phyloP scores from a whole-genome alignment of 2,888 invertebrate species.

The Xylota sylvarum region DNA sequence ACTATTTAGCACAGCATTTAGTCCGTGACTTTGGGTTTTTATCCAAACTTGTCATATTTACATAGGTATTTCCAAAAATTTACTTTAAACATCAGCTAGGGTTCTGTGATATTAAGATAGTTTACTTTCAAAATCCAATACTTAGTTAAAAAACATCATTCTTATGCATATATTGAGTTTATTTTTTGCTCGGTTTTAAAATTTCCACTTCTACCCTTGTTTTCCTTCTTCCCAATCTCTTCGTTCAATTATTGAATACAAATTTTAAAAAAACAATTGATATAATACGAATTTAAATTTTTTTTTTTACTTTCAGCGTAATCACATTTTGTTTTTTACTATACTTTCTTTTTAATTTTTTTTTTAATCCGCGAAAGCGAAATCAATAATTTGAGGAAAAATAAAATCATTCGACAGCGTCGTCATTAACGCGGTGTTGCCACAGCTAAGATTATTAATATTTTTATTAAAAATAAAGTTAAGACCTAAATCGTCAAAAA shows the following conservation, averaged over 20 bases:
- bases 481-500: conserved; percentile 72
- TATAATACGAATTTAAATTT: conserved; percentile 1
- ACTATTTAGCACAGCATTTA: no score
- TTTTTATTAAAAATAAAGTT: conserved; percentile 73
- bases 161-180: neutral
- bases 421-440: conserved; percentile 62
- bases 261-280: neutral
- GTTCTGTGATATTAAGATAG: no score
- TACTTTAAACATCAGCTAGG: no score
- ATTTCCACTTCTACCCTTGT: neutral
- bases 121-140: no score
- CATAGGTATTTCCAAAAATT: no score
- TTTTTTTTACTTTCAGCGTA: conserved; percentile 81
- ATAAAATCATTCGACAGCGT: conserved; percentile 61
- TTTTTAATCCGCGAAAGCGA: conserved; percentile 80
- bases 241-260: neutral
- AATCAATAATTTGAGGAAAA: conserved; percentile 78
- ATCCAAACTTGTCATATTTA: no score
- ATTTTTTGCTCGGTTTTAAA: conserved; percentile 10
- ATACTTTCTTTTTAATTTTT: conserved; percentile 80
- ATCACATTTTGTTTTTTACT: conserved; percentile 80
- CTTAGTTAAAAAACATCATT: neutral
- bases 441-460: conserved; percentile 74
- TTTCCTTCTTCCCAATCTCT: conserved; percentile 2
- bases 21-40: no score